Evolutionary conservation across 2,888 invertebrate species (phyloP).

Genomic region (Pristionchus fissidentatus): DNA sequence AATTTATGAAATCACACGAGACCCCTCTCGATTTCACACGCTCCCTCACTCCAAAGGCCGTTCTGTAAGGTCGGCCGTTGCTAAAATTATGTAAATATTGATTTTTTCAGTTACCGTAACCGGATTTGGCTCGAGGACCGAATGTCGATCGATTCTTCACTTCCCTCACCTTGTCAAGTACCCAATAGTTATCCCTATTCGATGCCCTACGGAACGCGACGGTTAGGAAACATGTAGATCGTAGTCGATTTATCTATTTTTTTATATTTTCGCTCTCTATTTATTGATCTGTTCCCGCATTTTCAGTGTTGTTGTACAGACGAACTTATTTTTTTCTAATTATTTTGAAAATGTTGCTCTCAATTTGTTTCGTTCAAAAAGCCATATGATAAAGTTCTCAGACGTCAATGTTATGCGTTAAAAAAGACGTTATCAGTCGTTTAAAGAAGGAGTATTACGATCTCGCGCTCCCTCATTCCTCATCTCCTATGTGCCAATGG

Average conservation of each 20-base stretch:
- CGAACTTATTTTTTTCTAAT: constrained; percentile 9
- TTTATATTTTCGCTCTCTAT: not conserved
- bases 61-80: not conserved
- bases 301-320: constrained; percentile 32
- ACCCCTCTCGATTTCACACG: not conserved
- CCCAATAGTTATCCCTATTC: not conserved
- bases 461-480: too few species aligned
- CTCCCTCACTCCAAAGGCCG: not conserved
- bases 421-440: too few species aligned
- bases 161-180: not conserved
- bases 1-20: not conserved
- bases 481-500: too few species aligned
- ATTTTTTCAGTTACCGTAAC: not conserved
- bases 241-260: not conserved
- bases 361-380: too few species aligned
- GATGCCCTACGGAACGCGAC: constrained; percentile 6
- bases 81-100: not conserved
- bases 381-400: too few species aligned
- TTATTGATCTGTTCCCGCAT: not conserved
- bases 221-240: constrained; percentile 3
- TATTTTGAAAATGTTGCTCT: too few species aligned
- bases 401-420: too few species aligned
- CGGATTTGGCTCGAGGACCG: constrained; percentile 18
- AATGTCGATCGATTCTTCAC: not conserved
- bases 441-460: too few species aligned